Evolutionary conservation across 64 coral and sea anemone species (phyloP).

Genomic region (Astreopora myriophthalma): DNA sequence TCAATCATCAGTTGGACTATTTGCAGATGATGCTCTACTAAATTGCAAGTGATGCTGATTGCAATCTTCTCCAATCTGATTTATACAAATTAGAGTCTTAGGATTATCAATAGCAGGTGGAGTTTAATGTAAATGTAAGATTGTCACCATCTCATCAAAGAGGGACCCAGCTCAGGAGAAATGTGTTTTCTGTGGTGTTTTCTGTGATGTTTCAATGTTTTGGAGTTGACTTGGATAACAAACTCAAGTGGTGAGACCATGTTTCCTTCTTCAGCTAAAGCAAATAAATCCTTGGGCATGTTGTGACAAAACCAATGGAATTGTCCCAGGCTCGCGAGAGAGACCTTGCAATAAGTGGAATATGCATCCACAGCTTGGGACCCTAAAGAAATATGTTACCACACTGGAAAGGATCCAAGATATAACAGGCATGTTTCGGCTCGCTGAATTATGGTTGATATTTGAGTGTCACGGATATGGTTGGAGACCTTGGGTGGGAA

Average conservation of each 20-base stretch:
- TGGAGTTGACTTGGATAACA: neutral
- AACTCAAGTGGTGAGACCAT: neutral
- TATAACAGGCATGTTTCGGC: conserved; percentile 16
- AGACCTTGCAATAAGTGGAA: neutral
- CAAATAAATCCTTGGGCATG: neutral
- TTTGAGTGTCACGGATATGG: neutral
- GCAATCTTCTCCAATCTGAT: neutral
- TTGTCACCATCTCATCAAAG: neutral
- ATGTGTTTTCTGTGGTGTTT: neutral
- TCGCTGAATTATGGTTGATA: neutral
- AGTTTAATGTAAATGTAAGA: conserved; percentile 29
- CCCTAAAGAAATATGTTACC: neutral
- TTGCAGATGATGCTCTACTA: conserved; percentile 24
- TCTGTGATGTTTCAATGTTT: neutral
- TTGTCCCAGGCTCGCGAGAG: too few relatives aligned
- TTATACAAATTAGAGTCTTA: neutral
- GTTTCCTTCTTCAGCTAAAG: neutral
- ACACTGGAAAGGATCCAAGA: neutral
- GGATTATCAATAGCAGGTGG: conserved; percentile 26
- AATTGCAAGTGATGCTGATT: neutral
- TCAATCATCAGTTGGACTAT: neutral
- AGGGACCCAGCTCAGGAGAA: neutral
- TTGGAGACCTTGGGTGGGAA: neutral
- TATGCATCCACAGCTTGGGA: neutral
- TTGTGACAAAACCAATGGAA: conserved; percentile 10